Conservation (phyloP, 2,113 vertebrate genomes). For the Calidris pugnax region DNA sequence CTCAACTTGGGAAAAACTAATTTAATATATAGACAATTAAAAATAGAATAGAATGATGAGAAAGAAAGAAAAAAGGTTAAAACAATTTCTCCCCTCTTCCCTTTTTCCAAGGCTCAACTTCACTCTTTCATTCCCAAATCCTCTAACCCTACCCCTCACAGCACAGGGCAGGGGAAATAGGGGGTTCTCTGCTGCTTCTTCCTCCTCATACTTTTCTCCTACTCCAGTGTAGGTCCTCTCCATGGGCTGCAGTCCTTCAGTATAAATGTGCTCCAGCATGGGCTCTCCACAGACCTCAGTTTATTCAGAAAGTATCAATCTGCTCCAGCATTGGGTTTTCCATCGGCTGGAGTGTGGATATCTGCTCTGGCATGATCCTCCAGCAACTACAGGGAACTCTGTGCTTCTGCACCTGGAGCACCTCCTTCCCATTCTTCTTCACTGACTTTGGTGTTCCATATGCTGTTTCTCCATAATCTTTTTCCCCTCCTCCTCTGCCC, state of each 20-base stretch:
- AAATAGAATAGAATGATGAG: not conserved
- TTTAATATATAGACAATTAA: not conserved
- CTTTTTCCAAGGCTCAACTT: not conserved
- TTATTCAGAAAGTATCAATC: not conserved
- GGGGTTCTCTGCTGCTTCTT: not conserved
- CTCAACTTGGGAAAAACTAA: not conserved
- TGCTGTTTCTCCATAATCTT: not conserved
- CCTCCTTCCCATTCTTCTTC: not conserved
- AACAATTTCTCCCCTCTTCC: not conserved
- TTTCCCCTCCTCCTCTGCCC: not conserved
- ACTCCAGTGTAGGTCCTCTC: not conserved
- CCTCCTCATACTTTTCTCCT: not conserved
- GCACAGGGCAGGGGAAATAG: not conserved
- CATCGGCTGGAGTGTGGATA: not conserved
- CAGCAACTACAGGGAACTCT: not conserved
- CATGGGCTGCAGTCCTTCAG: not conserved
- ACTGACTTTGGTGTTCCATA: not conserved
- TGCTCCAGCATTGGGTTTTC: not conserved
- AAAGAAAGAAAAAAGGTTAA: not conserved
- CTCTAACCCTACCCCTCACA: not conserved
- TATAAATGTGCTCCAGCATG: not conserved
- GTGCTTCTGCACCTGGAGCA: not conserved
- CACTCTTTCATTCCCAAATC: not conserved
- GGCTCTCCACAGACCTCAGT: accelerated
- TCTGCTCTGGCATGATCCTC: not conserved